A percentile compares a stretch with the other conserved stretches of the same genome.
phyloP scores from a whole-genome alignment of 2,113 vertebrate species.

The Haemorhous mexicanus region DNA sequence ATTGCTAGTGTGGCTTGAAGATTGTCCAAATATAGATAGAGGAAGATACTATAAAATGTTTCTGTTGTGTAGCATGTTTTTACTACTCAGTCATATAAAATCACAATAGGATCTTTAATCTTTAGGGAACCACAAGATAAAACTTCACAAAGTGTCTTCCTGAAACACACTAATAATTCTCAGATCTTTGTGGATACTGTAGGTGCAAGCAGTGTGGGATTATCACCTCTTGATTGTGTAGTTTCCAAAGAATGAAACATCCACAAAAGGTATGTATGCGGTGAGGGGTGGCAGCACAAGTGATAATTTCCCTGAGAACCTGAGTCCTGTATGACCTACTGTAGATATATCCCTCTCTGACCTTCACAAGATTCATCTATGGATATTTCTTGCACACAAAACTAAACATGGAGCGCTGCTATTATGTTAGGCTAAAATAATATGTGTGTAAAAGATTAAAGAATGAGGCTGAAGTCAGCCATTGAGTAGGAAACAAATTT shows the following conservation, averaged over 20 bases:
- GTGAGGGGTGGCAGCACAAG: not conserved
- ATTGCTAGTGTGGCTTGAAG: not conserved
- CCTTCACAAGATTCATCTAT: not conserved
- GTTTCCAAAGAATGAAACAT: not conserved
- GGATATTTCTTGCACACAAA: not conserved
- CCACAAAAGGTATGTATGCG: not conserved
- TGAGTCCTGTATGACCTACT: not conserved
- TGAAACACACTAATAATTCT: not conserved
- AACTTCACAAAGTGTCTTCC: not conserved
- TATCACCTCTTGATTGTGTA: not conserved
- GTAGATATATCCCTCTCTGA: no score
- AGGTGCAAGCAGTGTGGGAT: not conserved
- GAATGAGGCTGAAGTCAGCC: not conserved
- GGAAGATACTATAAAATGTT: not conserved
- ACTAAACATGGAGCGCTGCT: not conserved
- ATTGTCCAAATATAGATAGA: not conserved
- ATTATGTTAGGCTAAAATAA: not conserved
- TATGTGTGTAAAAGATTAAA: not conserved
- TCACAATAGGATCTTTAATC: not conserved
- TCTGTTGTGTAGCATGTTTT: not conserved
- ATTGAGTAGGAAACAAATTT: not conserved
- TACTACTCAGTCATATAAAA: not conserved
- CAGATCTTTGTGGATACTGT: not conserved
- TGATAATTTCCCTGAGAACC: not conserved
- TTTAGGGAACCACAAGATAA: not conserved